phyloP scores from a whole-genome alignment of 2,113 vertebrate genomes.

The Percina caprodes region DNA sequence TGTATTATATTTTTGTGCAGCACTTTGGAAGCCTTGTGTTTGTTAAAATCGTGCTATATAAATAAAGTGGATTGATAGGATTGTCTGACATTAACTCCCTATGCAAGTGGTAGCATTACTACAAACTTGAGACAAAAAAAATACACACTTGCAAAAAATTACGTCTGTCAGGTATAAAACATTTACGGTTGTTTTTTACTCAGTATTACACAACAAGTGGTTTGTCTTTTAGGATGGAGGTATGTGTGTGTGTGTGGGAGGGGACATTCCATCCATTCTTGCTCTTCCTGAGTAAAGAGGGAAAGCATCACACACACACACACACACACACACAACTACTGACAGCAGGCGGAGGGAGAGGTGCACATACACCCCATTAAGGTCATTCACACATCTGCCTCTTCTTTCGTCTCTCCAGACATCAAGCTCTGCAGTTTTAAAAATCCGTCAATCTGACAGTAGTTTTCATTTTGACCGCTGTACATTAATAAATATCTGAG shows the following conservation, averaged over 20 bases:
- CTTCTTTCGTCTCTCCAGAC: conserved; percentile 29
- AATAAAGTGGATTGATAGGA: no score
- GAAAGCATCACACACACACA: conserved; percentile 49
- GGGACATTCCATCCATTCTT: conserved; percentile 73
- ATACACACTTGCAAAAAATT: background rate
- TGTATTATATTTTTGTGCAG: no score
- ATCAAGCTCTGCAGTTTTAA: conserved; percentile 2
- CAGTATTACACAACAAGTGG: background rate
- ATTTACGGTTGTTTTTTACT: background rate
- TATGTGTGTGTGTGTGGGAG: conserved; percentile 33
- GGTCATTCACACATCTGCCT: conserved; percentile 59
- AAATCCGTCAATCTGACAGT: conserved; percentile 7
- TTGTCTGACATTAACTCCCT: background rate
- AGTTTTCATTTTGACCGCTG: conserved; percentile 1
- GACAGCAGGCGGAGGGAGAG: conserved; percentile 46
- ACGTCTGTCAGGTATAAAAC: background rate
- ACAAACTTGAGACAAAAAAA: background rate
- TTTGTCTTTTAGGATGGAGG: conserved; percentile 17
- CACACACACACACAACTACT: conserved; percentile 37
- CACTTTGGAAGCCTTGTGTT: no score
- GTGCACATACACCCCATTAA: conserved; percentile 33
- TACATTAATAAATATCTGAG: background rate
- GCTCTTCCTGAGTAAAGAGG: conserved; percentile 76
- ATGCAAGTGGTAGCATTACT: background rate
- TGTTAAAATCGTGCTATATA: no score